Percentiles rank a stretch among this genome's conserved stretches.
Conservation (phyloP, 2,888 invertebrate genomes). For the Melitaea athalia region DNA sequence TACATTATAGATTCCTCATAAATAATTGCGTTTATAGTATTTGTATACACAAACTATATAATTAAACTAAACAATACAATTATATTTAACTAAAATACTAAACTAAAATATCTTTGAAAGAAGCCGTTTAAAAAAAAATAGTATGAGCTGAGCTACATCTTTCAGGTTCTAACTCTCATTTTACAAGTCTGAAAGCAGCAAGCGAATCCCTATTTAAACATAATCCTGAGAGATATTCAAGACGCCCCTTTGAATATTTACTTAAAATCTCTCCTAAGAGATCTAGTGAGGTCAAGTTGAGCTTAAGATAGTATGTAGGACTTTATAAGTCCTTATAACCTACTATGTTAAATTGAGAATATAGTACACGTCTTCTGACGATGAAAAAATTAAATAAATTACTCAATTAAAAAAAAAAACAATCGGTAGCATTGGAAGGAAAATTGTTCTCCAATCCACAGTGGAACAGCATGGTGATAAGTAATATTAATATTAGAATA, state of each 20-base stretch:
- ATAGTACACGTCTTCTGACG: too few relatives aligned
- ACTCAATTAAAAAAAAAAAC: too few relatives aligned
- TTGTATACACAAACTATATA: too few relatives aligned
- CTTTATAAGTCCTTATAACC: not conserved
- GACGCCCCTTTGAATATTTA: constrained; percentile 11
- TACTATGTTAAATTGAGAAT: not conserved
- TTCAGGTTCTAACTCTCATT: not conserved
- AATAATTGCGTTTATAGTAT: too few relatives aligned
- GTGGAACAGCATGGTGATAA: too few relatives aligned
- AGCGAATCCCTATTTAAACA: constrained; percentile 10
- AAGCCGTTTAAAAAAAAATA: not conserved
- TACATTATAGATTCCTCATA: too few relatives aligned
- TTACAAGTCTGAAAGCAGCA: constrained; percentile 4
- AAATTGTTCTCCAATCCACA: too few relatives aligned
- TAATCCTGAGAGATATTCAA: constrained; percentile 12
- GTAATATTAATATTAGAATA: too few relatives aligned
- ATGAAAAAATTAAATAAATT: too few relatives aligned
- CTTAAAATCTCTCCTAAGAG: constrained; percentile 11
- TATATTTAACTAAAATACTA: too few relatives aligned
- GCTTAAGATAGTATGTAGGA: constrained; percentile 2
- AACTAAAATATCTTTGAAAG: not conserved
- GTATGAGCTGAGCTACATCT: not conserved
- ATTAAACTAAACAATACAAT: too few relatives aligned
- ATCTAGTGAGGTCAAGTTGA: constrained; percentile 4
- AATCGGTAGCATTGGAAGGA: too few relatives aligned